Evolutionary conservation across 1,140 invertebrate species (phyloP).

Genomic region (Cherax destructor): DNA sequence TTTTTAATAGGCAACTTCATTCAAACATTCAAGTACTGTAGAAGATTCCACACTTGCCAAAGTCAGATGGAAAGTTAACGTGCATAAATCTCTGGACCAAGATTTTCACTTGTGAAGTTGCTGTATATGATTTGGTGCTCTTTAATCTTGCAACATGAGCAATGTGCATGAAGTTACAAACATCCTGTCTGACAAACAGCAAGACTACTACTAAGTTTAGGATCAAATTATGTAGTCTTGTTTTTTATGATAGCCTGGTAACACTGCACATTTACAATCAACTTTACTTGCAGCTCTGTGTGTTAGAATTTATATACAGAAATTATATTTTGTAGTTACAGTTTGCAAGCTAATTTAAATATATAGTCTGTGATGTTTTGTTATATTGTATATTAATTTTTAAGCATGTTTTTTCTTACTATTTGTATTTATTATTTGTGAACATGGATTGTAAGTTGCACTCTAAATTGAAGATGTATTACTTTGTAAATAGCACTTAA

Average conservation of each 20-base stretch:
- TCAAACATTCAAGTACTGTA: not conserved
- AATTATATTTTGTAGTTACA: constrained; percentile 35
- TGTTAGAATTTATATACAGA: constrained; percentile 19
- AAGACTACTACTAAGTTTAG: not conserved
- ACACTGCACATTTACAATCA: not conserved
- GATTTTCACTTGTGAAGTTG: not conserved
- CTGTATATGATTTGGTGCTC: not conserved
- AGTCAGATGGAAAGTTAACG: not conserved
- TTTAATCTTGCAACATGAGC: not conserved
- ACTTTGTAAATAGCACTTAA: not conserved
- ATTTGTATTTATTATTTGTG: constrained; percentile 12
- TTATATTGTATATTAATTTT: constrained; percentile 9
- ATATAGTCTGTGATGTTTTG: constrained; percentile 56
- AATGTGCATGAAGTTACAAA: not conserved
- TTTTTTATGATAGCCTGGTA: not conserved
- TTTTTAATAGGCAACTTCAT: not conserved
- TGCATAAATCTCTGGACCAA: not conserved
- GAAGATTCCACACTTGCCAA: not conserved
- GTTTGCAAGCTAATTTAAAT: not conserved
- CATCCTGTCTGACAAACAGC: not conserved
- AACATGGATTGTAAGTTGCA: constrained; percentile 5
- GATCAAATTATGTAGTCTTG: too few relatives aligned
- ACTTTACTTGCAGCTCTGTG: constrained; percentile 23
- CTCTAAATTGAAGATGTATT: not conserved
- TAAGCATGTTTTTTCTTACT: not conserved